Evolutionary conservation across 2,888 invertebrate genomes (phyloP).

Genomic region (Mystacides longicornis): DNA sequence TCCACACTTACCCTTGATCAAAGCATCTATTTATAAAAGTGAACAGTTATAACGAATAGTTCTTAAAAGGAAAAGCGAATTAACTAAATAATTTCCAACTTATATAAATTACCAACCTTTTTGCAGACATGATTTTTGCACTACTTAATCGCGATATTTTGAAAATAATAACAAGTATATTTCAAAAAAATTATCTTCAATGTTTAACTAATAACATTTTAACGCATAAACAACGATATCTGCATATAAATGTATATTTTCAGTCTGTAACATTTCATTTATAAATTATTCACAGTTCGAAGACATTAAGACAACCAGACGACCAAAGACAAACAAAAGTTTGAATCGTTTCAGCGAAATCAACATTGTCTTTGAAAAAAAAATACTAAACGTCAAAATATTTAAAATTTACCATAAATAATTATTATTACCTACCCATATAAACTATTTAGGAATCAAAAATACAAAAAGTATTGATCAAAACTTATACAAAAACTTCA

Average conservation of each 20-base stretch:
- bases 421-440: background rate
- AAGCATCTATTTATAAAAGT: background rate
- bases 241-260: background rate
- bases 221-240: background rate
- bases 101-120: slow-evolving; percentile 17
- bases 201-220: background rate
- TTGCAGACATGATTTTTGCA: slow-evolving; percentile 18
- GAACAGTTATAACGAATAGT: background rate
- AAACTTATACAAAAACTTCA: too few relatives aligned
- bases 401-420: background rate
- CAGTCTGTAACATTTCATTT: background rate
- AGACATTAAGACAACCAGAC: background rate
- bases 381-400: background rate
- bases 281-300: background rate
- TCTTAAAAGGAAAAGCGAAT: slow-evolving; percentile 1
- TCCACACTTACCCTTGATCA: background rate
- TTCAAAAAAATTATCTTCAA: background rate
- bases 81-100: background rate
- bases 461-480: too few relatives aligned
- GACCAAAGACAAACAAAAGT: background rate
- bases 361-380: background rate
- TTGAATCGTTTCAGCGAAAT: too few relatives aligned
- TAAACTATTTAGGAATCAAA: too few relatives aligned
- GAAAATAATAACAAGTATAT: background rate
- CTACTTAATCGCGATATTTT: too few relatives aligned